Percentiles rank a stretch among this genome's conserved stretches.
phyloP scores from a whole-genome alignment of 2,888 invertebrate species.

The Chelonus formosanus region DNA sequence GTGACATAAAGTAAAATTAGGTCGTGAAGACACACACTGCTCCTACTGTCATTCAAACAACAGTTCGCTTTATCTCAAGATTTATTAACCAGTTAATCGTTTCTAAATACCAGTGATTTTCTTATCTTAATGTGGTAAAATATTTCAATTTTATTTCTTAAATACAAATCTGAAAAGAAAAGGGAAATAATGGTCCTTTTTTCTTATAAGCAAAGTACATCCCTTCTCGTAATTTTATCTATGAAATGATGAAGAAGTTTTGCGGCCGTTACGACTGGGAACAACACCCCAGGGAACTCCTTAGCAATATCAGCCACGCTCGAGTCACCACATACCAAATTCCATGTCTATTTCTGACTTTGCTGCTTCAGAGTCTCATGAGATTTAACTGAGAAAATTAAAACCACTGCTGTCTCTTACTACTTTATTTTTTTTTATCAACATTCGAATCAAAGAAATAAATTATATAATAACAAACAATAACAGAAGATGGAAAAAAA shows the following conservation, averaged over 20 bases:
- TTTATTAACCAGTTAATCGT: too few species aligned
- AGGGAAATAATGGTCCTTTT: neutral
- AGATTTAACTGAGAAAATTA: constrained; percentile 37
- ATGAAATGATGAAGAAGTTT: constrained; percentile 40
- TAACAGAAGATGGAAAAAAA: too few species aligned
- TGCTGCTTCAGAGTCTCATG: constrained; percentile 31
- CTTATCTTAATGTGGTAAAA: too few species aligned
- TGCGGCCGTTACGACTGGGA: constrained; percentile 34
- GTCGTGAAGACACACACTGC: constrained; percentile 42
- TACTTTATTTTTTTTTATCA: neutral
- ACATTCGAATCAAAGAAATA: too few species aligned
- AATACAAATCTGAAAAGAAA: neutral
- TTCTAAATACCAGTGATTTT: too few species aligned
- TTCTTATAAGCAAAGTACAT: neutral
- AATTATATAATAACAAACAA: too few species aligned
- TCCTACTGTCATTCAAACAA: neutral
- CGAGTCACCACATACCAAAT: constrained; percentile 47
- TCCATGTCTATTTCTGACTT: constrained; percentile 42
- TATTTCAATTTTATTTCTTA: neutral
- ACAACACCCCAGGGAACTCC: constrained; percentile 51
- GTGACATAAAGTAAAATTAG: constrained; percentile 44
- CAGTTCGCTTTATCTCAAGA: neutral
- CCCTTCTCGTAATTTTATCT: constrained; percentile 39
- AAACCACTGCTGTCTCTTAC: constrained; percentile 17
- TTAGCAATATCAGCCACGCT: constrained; percentile 46